These are phyloP conservation scores for Ectemnius lituratus DNA, from an alignment of 2,888 invertebrate species.

Conservation along the genomic window DNA sequence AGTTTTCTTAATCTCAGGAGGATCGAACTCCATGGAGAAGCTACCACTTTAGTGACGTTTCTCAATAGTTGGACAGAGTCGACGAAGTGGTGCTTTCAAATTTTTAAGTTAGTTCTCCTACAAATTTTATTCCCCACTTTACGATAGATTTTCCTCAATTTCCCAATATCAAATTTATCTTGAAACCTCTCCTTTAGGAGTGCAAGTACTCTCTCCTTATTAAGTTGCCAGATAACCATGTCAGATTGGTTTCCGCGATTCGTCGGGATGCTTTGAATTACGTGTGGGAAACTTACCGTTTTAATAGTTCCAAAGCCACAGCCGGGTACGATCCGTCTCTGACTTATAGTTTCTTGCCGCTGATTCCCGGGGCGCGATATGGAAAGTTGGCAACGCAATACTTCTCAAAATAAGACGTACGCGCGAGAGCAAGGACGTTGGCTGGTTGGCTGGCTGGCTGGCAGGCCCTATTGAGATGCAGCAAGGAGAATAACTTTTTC, in stretches of 20 bases:
- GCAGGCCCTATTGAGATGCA: conserved; percentile 47
- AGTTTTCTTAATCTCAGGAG: neutral
- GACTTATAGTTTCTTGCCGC: conserved; percentile 2
- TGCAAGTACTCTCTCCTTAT: neutral
- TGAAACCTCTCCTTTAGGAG: neutral
- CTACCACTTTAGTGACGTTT: neutral
- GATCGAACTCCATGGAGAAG: too few relatives aligned
- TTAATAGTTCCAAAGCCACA: too few relatives aligned
- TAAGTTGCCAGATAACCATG: neutral
- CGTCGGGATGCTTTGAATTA: neutral
- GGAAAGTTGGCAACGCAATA: conserved; percentile 22
- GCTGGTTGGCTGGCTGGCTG: too few relatives aligned
- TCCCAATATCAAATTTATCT: neutral
- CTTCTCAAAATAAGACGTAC: conserved; percentile 42
- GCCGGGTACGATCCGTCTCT: neutral
- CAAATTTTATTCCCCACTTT: neutral
- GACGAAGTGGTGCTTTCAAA: neutral
- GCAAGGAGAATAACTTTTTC: conserved; percentile 47
- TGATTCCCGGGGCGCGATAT: conserved; percentile 6
- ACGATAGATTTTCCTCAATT: neutral
- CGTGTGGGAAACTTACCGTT: too few relatives aligned
- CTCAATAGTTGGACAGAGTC: neutral
- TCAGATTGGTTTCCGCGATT: conserved; percentile 1
- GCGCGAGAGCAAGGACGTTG: neutral
- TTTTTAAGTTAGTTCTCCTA: neutral